phyloP scores from a whole-genome alignment of 2,113 vertebrate genomes.

The Gorsachius goisagi region DNA sequence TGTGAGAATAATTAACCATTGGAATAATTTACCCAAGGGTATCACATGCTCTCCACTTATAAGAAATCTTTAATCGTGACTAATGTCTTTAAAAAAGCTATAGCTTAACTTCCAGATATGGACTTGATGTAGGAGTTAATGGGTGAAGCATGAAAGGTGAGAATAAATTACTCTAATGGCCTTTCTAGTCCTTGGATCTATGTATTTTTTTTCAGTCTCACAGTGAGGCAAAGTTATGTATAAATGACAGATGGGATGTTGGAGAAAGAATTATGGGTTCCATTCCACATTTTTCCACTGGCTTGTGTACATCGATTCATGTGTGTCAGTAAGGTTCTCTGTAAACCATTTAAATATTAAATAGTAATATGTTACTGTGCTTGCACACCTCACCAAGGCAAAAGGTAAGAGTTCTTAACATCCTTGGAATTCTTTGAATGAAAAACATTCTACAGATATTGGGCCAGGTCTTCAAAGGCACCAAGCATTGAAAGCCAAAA shows the following conservation, averaged over 20 bases:
- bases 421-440: neutral
- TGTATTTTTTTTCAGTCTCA: neutral
- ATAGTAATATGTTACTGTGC: neutral
- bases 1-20: slow-evolving; percentile 3
- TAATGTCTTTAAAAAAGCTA: neutral
- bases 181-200: neutral
- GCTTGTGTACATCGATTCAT: neutral
- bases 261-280: neutral
- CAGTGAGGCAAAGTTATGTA: neutral
- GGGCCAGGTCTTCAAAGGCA: neutral
- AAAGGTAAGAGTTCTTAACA: neutral
- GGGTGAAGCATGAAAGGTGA: neutral
- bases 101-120: neutral
- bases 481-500: neutral
- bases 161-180: neutral
- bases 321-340: neutral
- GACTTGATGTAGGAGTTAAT: neutral
- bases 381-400: neutral
- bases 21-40: neutral
- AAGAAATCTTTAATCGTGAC: slow-evolving; percentile 6
- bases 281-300: neutral
- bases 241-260: neutral
- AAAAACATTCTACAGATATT: neutral
- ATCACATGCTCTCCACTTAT: neutral
- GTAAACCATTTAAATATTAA: neutral